Evolutionary conservation across 2,113 vertebrate species (phyloP).

Genomic region (Turnix velox): DNA sequence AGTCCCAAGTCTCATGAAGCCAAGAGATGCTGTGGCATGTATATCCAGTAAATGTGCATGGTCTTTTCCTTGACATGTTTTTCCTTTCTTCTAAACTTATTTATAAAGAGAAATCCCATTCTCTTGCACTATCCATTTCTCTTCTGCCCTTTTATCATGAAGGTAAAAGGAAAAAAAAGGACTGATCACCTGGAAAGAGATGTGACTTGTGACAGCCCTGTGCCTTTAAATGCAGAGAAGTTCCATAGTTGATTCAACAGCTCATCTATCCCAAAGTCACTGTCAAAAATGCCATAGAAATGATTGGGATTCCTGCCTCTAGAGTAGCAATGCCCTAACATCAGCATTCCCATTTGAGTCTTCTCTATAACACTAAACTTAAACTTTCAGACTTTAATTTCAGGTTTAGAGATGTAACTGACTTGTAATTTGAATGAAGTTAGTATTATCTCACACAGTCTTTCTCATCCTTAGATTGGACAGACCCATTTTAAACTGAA

Average conservation of each 20-base stretch:
- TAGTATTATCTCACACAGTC: background rate
- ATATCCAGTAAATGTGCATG: background rate
- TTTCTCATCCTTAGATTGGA: background rate
- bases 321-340: background rate
- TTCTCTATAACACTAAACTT: background rate
- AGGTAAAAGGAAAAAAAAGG: background rate
- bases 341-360: background rate
- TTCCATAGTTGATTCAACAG: background rate
- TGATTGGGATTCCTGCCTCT: background rate
- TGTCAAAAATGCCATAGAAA: background rate
- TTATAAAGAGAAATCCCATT: background rate
- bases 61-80: background rate
- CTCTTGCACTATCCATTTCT: rapidly evolving
- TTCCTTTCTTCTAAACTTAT: background rate
- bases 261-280: background rate
- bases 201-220: background rate
- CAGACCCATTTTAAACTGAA: background rate
- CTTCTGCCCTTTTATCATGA: background rate
- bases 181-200: background rate
- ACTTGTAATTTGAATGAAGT: background rate
- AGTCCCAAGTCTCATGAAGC: background rate
- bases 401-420: background rate
- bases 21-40: background rate
- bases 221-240: background rate
- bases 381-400: background rate